A percentile compares a stretch with the other conserved stretches of the same genome.
Evolutionary conservation across 2,888 invertebrate species (phyloP).

Genomic region (Tenthredo notha): DNA sequence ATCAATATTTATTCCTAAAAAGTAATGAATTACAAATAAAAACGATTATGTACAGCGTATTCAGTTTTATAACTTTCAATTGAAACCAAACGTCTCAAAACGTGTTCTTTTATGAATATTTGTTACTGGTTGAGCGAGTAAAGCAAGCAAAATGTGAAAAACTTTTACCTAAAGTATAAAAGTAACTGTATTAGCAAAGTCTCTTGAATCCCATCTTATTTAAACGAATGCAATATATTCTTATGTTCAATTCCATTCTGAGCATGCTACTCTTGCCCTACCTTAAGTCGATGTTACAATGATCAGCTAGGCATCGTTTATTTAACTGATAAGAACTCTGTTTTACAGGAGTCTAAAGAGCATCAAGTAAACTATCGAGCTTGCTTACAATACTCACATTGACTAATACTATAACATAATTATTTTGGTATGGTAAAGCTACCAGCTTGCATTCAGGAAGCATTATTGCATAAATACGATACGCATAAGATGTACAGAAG

Average conservation of each 20-base stretch:
- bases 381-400: background rate
- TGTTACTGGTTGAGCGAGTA: conserved; percentile 17
- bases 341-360: conserved; percentile 12
- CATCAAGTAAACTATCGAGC: conserved; percentile 3
- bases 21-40: conserved; percentile 13
- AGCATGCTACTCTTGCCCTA: background rate
- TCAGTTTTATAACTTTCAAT: conserved; percentile 2
- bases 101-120: conserved; percentile 8
- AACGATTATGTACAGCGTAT: conserved; percentile 10
- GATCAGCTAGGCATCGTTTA: background rate
- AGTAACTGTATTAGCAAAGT: background rate
- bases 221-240: background rate
- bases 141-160: background rate
- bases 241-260: background rate
- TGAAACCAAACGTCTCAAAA: background rate
- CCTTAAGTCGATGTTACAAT: background rate
- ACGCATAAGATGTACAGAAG: background rate
- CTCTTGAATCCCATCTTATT: background rate
- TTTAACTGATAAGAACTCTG: background rate
- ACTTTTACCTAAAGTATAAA: background rate
- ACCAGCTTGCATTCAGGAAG: background rate
- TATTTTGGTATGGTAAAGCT: background rate
- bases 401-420: conserved; percentile 20
- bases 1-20: background rate
- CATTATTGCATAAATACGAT: background rate